Evolutionary conservation across 2,797 vertebrate species (phyloP).

Genomic region (Ataeniobius toweri): DNA sequence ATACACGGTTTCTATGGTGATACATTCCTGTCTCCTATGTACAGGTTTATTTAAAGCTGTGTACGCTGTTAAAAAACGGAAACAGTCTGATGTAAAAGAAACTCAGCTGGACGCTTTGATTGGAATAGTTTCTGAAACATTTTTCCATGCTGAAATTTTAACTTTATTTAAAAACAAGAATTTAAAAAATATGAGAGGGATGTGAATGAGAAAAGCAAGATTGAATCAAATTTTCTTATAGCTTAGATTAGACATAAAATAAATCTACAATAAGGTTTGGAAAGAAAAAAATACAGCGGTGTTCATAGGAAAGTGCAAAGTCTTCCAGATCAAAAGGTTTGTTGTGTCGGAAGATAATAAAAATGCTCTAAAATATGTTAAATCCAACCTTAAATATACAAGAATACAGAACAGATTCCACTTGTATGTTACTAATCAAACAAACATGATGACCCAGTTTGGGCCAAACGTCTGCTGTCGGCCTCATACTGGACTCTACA

Average conservation of each 20-base stretch:
- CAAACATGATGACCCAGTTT: too few species aligned
- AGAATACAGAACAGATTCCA: too few species aligned
- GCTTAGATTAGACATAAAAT: too few species aligned
- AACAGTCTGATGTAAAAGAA: background rate
- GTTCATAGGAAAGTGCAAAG: too few species aligned
- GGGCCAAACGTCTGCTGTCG: too few species aligned
- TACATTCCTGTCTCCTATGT: background rate
- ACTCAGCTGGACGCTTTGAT: background rate
- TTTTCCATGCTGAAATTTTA: too few species aligned
- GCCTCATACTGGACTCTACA: too few species aligned
- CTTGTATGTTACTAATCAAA: too few species aligned
- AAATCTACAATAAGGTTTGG: background rate
- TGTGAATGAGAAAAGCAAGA: background rate
- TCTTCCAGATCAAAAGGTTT: too few species aligned
- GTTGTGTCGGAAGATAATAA: too few species aligned
- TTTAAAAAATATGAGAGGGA: background rate
- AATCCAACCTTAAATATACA: too few species aligned
- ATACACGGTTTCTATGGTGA: constrained; percentile 47
- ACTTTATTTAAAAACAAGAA: background rate
- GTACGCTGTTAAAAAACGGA: constrained; percentile 2
- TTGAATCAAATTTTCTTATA: background rate
- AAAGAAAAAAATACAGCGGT: background rate
- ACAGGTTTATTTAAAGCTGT: constrained; percentile 32
- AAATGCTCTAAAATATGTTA: too few species aligned
- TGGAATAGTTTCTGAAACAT: background rate